Conservation (phyloP, 2,888 invertebrate species). For the Sialis lutaria region DNA sequence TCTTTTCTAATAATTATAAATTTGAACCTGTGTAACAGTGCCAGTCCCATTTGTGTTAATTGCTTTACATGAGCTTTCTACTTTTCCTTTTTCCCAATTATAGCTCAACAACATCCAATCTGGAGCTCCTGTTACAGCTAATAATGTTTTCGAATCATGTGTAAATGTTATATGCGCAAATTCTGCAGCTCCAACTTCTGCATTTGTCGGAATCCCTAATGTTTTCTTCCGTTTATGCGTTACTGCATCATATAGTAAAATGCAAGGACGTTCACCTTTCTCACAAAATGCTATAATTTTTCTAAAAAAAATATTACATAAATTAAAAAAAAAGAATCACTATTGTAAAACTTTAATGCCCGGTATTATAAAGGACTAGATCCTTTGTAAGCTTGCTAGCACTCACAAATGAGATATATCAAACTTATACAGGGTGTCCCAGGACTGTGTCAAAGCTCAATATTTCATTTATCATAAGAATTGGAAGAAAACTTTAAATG, state of each 20-base stretch:
- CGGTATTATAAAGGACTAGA: no score
- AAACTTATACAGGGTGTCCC: no score
- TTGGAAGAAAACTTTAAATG: no score
- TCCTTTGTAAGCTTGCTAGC: no score
- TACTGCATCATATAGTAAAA: conserved; percentile 52
- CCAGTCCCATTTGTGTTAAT: conserved; percentile 51
- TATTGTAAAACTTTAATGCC: background rate
- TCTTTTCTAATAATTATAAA: background rate
- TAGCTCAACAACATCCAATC: conserved; percentile 69
- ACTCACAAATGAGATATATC: no score
- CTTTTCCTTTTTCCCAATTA: conserved; percentile 66
- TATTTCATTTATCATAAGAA: no score
- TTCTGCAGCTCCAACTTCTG: conserved; percentile 36
- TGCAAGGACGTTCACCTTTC: conserved; percentile 42
- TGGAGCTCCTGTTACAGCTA: conserved; percentile 65
- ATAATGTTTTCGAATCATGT: conserved; percentile 62
- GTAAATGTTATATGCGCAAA: conserved; percentile 63
- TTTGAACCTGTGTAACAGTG: conserved; percentile 36
- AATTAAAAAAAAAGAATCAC: background rate
- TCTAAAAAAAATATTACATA: conserved; percentile 23
- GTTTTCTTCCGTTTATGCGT: conserved; percentile 55
- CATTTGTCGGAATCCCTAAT: conserved; percentile 24
- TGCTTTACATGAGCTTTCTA: conserved; percentile 56
- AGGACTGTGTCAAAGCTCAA: no score
- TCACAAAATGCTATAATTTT: conserved; percentile 47